These are phyloP conservation scores for Campoletis sonorensis DNA, from an alignment of 1,140 invertebrate genomes.

Conservation along the genomic window DNA sequence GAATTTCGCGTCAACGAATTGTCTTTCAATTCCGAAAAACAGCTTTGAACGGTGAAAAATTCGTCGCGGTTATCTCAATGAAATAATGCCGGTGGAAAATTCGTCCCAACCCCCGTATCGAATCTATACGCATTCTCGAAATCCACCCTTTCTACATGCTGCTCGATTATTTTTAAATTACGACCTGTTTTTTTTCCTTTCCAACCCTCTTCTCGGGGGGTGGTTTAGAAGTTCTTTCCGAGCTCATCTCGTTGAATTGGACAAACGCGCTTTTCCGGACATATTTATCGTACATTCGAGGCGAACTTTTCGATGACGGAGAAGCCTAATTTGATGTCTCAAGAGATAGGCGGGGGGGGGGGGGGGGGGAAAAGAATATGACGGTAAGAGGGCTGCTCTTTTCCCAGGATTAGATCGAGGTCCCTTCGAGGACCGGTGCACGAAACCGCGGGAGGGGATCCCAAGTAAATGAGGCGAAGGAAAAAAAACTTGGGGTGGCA, in stretches of 20 bases:
- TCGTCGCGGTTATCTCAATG: neutral
- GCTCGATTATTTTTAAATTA: conserved; percentile 8
- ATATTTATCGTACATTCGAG: neutral
- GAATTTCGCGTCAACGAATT: neutral
- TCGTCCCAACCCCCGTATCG: conserved; percentile 10
- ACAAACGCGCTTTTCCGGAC: neutral
- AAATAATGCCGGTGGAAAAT: neutral
- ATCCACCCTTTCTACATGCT: neutral
- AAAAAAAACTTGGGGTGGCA: conserved; percentile 4
- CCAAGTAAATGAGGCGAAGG: neutral
- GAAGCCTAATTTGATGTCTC: conserved; percentile 10
- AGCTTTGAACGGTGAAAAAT: neutral
- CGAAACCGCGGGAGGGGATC: conserved; percentile 11
- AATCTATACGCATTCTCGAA: neutral
- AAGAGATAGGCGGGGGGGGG: neutral
- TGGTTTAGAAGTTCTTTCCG: neutral
- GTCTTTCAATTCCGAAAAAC: neutral
- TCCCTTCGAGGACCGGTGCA: conserved; percentile 23
- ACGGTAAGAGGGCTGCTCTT: conserved; percentile 17
- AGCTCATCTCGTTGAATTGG: too few relatives aligned
- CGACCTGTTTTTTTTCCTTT: neutral
- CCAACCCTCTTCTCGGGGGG: neutral
- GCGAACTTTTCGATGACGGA: neutral
- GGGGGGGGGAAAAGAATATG: too few relatives aligned
- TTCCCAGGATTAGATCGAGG: conserved; percentile 22